Conservation (phyloP, 2,888 invertebrate genomes). For the Drosophila nr. perissopoda region DNA sequence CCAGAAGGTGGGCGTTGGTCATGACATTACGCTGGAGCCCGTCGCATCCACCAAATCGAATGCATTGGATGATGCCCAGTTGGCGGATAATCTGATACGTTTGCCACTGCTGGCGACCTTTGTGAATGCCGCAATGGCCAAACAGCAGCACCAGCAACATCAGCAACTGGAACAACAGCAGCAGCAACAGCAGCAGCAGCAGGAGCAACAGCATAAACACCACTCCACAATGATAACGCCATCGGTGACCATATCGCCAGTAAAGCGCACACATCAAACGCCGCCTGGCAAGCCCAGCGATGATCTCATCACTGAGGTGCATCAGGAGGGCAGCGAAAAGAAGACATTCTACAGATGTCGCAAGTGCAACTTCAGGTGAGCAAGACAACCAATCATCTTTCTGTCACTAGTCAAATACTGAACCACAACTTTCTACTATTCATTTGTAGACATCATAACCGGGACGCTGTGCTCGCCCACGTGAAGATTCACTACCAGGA, state of each 20-base stretch:
- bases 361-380: conserved; percentile 93
- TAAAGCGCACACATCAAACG: conserved; percentile 84
- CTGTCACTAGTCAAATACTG: background rate
- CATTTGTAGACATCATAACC: conserved; percentile 87
- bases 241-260: conserved; percentile 83
- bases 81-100: conserved; percentile 78
- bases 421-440: background rate
- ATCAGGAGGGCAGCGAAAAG: conserved; percentile 87
- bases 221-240: conserved; percentile 80
- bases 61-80: conserved; percentile 63
- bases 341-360: conserved; percentile 95
- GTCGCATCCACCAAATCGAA: conserved; percentile 59
- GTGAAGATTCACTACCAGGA: conserved; percentile 88
- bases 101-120: conserved; percentile 81
- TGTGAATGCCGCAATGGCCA: conserved; percentile 82
- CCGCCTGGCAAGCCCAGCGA: conserved; percentile 88
- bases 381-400: background rate
- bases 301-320: conserved; percentile 85
- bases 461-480: conserved; percentile 88
- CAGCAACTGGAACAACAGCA: conserved; percentile 60
- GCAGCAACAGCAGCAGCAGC: conserved; percentile 65
- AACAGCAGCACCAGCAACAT: conserved; percentile 81
- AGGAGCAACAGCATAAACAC: conserved; percentile 60
- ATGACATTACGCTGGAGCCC: conserved; percentile 82
- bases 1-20: conserved; percentile 79